Conservation (phyloP, 2,888 invertebrate genomes). For the Drosophila neoperkinsi region DNA sequence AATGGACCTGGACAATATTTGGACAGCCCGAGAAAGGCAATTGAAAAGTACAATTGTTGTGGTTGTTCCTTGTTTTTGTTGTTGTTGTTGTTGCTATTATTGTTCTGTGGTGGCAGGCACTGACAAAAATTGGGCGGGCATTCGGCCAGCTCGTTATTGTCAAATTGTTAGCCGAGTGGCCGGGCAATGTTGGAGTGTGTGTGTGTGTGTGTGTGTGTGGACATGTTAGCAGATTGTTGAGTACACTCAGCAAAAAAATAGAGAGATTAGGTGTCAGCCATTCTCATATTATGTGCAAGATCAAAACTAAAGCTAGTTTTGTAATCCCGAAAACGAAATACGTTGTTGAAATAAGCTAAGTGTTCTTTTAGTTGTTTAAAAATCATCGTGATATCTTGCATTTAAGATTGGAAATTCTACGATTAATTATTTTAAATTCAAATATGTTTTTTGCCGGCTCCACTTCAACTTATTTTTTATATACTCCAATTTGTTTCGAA, state of each 20-base stretch:
- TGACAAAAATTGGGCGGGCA: conserved; percentile 72
- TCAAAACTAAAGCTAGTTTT: neutral
- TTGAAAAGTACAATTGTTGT: conserved; percentile 73
- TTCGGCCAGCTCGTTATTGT: conserved; percentile 73
- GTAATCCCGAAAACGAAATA: neutral
- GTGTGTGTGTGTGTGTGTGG: conserved; percentile 25
- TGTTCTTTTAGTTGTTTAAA: neutral
- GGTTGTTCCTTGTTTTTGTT: conserved; percentile 20
- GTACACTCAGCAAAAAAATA: conserved; percentile 23
- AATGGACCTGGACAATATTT: conserved; percentile 67
- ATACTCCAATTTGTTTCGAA: neutral
- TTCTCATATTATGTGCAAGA: neutral
- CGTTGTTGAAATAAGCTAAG: neutral
- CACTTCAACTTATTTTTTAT: neutral
- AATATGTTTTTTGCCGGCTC: too few species aligned
- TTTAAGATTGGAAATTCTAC: neutral
- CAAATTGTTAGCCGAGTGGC: conserved; percentile 70
- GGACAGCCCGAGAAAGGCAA: conserved; percentile 64
- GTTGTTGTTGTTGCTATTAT: conserved; percentile 30
- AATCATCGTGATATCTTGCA: neutral
- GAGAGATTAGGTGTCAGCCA: neutral
- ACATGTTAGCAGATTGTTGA: conserved; percentile 64
- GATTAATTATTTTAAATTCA: neutral
- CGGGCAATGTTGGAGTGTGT: conserved; percentile 3
- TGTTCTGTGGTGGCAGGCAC: conserved; percentile 46